Percentiles rank a stretch among this genome's conserved stretches.
Evolutionary conservation across 2,797 vertebrate species (phyloP).

Genomic region (Labeo calbasu): DNA sequence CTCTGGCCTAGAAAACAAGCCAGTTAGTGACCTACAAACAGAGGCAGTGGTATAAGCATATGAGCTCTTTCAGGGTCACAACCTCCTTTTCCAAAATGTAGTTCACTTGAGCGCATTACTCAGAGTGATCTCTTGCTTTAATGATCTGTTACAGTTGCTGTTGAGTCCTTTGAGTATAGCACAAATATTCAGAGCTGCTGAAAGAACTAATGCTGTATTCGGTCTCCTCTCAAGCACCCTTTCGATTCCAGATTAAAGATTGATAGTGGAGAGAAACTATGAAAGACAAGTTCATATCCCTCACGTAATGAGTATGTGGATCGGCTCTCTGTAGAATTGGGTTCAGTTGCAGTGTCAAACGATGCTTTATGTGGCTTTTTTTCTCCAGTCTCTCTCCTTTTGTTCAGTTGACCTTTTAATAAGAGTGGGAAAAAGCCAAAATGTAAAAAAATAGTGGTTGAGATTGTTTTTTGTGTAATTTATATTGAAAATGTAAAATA

Average conservation of each 20-base stretch:
- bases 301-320: not conserved
- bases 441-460: not conserved
- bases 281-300: constrained; percentile 21
- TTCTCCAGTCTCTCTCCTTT: too few species aligned
- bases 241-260: constrained; percentile 46
- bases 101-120: constrained; percentile 18
- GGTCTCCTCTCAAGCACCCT: constrained; percentile 35
- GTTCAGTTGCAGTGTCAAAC: not conserved
- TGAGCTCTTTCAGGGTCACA: constrained; percentile 23
- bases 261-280: constrained; percentile 39
- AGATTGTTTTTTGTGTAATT: not conserved
- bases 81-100: constrained; percentile 38
- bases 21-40: constrained; percentile 44
- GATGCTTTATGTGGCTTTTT: not conserved
- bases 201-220: constrained; percentile 40
- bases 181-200: constrained; percentile 35
- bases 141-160: constrained; percentile 24
- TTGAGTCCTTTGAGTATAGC: constrained; percentile 32
- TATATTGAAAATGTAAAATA: not conserved
- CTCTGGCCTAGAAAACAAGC: constrained; percentile 44
- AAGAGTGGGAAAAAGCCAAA: not conserved
- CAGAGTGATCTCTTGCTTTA: constrained; percentile 10
- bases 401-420: not conserved
- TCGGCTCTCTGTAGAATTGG: constrained; percentile 6
- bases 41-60: constrained; percentile 23